These are phyloP conservation scores for Drosophila mimetica DNA, from an alignment of 2,888 invertebrate species.

Conservation along the genomic window DNA sequence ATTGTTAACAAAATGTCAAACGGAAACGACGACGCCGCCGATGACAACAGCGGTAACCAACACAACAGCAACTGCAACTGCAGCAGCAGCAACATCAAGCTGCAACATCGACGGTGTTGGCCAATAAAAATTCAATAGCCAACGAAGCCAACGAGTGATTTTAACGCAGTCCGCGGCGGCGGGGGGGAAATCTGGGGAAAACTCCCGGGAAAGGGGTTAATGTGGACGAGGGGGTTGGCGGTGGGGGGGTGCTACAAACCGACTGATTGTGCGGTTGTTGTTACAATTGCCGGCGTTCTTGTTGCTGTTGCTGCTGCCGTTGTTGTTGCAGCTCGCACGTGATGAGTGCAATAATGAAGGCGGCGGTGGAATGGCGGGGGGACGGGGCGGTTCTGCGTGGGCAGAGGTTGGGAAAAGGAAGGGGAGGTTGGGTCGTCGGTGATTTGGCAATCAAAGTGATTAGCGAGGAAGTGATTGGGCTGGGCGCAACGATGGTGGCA, in stretches of 20 bases:
- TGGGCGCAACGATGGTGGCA: conserved; percentile 1
- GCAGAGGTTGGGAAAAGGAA: conserved; percentile 1
- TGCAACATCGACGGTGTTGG: conserved; percentile 46
- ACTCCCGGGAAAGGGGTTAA: conserved; percentile 40
- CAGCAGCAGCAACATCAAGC: conserved; percentile 16
- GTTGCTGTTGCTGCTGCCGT: conserved; percentile 44
- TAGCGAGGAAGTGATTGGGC: conserved; percentile 28
- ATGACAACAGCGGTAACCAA: conserved; percentile 40
- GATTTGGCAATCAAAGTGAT: conserved; percentile 52
- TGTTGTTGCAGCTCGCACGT: conserved; percentile 54
- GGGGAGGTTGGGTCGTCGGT: conserved; percentile 22
- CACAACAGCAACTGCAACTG: conserved; percentile 11
- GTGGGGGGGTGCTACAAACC: conserved; percentile 18
- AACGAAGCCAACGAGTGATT: conserved; percentile 66
- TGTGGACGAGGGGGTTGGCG: background rate
- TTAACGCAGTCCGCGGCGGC: conserved; percentile 63
- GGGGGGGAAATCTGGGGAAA: conserved; percentile 25
- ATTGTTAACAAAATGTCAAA: conserved; percentile 80
- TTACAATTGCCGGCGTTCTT: conserved; percentile 72
- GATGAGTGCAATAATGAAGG: conserved; percentile 52
- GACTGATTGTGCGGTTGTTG: conserved; percentile 76
- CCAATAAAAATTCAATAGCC: conserved; percentile 76
- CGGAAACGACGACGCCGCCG: conserved; percentile 64
- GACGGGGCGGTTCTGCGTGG: conserved; percentile 17
- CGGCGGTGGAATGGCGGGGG: conserved; percentile 13